Evolutionary conservation across 1,140 invertebrate species (phyloP).

Genomic region (Proales similis): DNA sequence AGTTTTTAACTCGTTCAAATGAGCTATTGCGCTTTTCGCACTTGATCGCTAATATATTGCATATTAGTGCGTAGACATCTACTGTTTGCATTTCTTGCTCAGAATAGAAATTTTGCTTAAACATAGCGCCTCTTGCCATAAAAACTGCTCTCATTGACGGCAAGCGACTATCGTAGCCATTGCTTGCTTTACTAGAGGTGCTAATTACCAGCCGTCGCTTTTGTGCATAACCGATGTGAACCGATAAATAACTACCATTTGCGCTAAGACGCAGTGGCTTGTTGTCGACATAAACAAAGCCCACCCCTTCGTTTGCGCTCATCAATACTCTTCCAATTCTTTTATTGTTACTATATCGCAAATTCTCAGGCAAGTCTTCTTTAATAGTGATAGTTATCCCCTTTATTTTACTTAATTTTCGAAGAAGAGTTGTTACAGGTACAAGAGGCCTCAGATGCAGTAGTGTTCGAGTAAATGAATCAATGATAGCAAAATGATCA

Average conservation of each 20-base stretch:
- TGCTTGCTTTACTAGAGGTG: not conserved
- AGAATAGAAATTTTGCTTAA: conserved; percentile 12
- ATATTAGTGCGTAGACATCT: conserved; percentile 18
- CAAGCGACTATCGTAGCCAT: conserved; percentile 34
- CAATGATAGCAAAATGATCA: conserved; percentile 15
- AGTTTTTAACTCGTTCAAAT: conserved; percentile 16
- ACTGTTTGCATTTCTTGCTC: conserved; percentile 6
- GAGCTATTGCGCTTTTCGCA: conserved; percentile 4
- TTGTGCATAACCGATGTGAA: conserved; percentile 2
- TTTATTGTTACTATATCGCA: conserved; percentile 11
- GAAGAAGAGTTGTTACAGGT: not conserved
- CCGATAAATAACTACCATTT: too few relatives aligned
- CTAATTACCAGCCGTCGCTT: conserved; percentile 7
- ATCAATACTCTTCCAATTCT: conserved; percentile 10
- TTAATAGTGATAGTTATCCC: conserved; percentile 25
- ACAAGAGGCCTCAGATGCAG: conserved; percentile 24
- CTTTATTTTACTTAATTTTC: conserved; percentile 32
- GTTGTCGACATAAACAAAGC: conserved; percentile 21
- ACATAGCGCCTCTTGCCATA: conserved; percentile 22
- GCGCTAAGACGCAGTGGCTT: conserved; percentile 20
- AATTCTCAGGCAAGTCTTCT: conserved; percentile 18
- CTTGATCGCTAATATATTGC: conserved; percentile 27
- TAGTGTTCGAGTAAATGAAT: conserved; percentile 20
- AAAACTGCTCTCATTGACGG: conserved; percentile 31
- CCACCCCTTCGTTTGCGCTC: conserved; percentile 26